A percentile compares a stretch with the other conserved stretches of the same genome.
Conservation (phyloP, 1,140 invertebrate species). For the Diabrotica virgifera region DNA sequence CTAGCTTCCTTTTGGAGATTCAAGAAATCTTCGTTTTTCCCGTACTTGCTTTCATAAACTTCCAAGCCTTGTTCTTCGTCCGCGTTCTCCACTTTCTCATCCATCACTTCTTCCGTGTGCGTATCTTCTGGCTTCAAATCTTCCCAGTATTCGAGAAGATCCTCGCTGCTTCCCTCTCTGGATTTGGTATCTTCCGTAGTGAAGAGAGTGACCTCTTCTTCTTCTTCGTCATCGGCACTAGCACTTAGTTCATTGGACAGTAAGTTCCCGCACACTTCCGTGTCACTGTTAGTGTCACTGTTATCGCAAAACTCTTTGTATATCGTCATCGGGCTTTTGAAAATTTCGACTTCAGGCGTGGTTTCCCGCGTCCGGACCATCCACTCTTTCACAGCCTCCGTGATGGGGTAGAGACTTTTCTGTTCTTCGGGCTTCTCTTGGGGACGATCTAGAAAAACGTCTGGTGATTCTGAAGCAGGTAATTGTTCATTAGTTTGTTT, state of each 20-base stretch:
- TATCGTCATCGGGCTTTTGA: conserved; percentile 43
- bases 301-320: conserved; percentile 34
- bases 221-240: conserved; percentile 21
- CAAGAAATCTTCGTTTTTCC: conserved; percentile 41
- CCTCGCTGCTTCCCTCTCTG: conserved; percentile 16
- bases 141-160: conserved; percentile 42
- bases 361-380: conserved; percentile 44
- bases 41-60: conserved; percentile 44
- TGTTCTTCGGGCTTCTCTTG: conserved; percentile 14
- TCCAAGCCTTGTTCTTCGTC: conserved; percentile 39
- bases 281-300: conserved; percentile 9
- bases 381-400: conserved; percentile 45
- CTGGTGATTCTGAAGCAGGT: conserved; percentile 31
- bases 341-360: conserved; percentile 44
- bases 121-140: conserved; percentile 20
- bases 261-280: conserved; percentile 14
- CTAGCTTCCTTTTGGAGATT: conserved; percentile 36
- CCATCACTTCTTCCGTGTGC: conserved; percentile 13
- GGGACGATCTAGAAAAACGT: conserved; percentile 29
- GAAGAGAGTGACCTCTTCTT: conserved; percentile 32
- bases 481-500: conserved; percentile 24
- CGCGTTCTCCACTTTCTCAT: conserved; percentile 10
- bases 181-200: conserved; percentile 14
- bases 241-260: not conserved
- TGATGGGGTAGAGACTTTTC: conserved; percentile 42